Percentiles rank a stretch among this genome's conserved stretches.
Evolutionary conservation across 2,888 invertebrate species (phyloP).

Genomic region (Xanthia icteritia): DNA sequence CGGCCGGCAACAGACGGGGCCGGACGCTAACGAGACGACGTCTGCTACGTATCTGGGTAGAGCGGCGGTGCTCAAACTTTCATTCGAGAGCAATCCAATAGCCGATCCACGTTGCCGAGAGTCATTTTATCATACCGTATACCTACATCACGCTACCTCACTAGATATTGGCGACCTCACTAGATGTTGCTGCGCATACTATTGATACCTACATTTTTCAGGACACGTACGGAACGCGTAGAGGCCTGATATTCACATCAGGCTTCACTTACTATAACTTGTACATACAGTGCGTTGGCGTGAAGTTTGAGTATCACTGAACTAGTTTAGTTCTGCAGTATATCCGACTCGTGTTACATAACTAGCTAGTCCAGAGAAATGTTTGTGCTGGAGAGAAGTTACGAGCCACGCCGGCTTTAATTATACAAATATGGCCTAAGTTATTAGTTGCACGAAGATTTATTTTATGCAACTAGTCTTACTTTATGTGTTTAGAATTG

Average conservation of each 20-base stretch:
- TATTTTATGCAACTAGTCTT: constrained; percentile 14
- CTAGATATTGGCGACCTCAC: neutral
- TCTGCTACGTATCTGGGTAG: constrained; percentile 39
- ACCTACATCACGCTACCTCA: neutral
- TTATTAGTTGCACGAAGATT: constrained; percentile 27
- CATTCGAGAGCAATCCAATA: neutral
- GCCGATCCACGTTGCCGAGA: too few species aligned
- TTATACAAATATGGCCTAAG: constrained; percentile 21
- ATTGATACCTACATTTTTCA: neutral
- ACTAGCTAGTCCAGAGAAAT: constrained; percentile 14
- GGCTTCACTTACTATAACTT: too few species aligned
- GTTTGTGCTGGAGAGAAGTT: constrained; percentile 12
- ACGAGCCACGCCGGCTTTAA: constrained; percentile 20
- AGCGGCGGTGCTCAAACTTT: constrained; percentile 15
- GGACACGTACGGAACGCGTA: neutral
- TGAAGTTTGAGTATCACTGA: constrained; percentile 11
- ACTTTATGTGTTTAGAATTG: neutral
- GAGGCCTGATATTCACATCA: neutral
- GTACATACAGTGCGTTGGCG: neutral
- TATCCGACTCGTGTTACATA: constrained; percentile 4
- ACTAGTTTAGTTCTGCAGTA: constrained; percentile 13
- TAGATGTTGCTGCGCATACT: neutral
- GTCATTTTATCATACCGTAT: neutral
- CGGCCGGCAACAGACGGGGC: neutral
- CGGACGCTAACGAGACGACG: constrained; percentile 22